Evolutionary conservation across 2,888 invertebrate species (phyloP).

Genomic region (Acleris laterana): DNA sequence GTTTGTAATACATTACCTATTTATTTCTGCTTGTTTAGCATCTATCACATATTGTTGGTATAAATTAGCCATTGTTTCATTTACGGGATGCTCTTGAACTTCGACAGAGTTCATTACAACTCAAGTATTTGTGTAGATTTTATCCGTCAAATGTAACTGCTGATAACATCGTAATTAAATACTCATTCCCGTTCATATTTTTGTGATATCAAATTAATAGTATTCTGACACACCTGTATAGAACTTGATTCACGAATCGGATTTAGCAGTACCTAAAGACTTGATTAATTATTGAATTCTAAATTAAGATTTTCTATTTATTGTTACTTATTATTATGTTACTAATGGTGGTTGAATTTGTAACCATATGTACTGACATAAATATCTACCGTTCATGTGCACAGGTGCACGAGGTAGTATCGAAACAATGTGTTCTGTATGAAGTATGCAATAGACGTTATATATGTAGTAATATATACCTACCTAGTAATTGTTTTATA

Average conservation of each 20-base stretch:
- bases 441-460: slow-evolving; percentile 71
- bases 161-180: slow-evolving; percentile 7
- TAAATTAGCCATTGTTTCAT: slow-evolving; percentile 4
- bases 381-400: slow-evolving; percentile 13
- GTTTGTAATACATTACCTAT: slow-evolving; percentile 4
- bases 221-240: slow-evolving; percentile 35
- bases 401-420: slow-evolving; percentile 22
- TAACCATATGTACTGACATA: slow-evolving; percentile 36
- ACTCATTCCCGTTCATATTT: slow-evolving; percentile 15
- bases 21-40: slow-evolving; percentile 13
- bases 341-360: slow-evolving; percentile 36
- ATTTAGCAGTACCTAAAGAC: slow-evolving; percentile 61
- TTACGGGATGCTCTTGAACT: background rate
- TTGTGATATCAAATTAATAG: slow-evolving; percentile 8
- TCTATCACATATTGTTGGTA: slow-evolving; percentile 1
- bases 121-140: background rate
- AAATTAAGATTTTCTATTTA: slow-evolving; percentile 41
- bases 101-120: background rate
- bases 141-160: slow-evolving; percentile 6
- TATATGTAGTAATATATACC: slow-evolving; percentile 60
- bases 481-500: slow-evolving; percentile 56
- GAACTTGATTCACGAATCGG: slow-evolving; percentile 44
- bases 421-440: slow-evolving; percentile 71
- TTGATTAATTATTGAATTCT: slow-evolving; percentile 49
- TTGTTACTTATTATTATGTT: slow-evolving; percentile 37